These are phyloP conservation scores for Indri indri DNA, from an alignment of 2,113 vertebrate species.

Conservation along the genomic window DNA sequence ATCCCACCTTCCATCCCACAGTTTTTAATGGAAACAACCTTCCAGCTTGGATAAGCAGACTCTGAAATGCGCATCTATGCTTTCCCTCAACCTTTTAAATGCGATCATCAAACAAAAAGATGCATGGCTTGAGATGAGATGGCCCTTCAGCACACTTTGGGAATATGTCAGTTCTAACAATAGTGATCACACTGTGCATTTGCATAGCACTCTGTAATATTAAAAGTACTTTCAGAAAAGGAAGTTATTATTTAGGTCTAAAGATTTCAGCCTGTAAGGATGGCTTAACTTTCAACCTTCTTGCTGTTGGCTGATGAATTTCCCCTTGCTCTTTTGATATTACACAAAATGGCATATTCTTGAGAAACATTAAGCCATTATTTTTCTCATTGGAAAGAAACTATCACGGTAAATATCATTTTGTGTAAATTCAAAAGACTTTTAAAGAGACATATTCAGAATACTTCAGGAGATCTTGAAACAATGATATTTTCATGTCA, in stretches of 20 bases:
- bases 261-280: not conserved
- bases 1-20: not conserved
- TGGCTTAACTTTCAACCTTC: not conserved
- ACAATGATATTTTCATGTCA: not conserved
- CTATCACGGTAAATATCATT: not conserved
- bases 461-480: not conserved
- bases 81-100: not conserved
- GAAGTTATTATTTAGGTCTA: not conserved
- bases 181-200: not conserved
- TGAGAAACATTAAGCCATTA: not conserved
- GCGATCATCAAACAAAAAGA: not conserved
- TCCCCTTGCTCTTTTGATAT: not conserved
- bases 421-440: not conserved
- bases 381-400: slow-evolving; percentile 30
- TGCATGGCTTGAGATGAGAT: not conserved
- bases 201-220: not conserved
- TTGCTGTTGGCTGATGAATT: not conserved
- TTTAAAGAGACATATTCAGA: not conserved
- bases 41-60: not conserved
- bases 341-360: not conserved
- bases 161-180: not conserved
- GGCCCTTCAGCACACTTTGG: not conserved
- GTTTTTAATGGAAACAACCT: not conserved
- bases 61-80: not conserved
- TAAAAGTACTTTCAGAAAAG: not conserved